Evolutionary conservation across 2,797 vertebrate species (phyloP).

Genomic region (Sardinella longiceps): DNA sequence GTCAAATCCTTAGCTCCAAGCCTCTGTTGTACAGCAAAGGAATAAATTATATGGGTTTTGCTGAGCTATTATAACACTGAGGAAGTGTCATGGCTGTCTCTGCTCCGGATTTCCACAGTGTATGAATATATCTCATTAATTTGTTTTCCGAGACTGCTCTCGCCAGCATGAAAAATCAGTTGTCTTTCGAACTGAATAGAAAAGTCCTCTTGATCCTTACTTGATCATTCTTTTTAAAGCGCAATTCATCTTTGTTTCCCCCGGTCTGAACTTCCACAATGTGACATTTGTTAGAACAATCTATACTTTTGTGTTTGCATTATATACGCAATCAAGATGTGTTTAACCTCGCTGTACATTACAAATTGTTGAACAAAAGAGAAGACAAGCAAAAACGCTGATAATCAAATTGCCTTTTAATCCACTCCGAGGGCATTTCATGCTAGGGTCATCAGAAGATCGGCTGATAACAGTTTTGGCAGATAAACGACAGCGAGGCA

Average conservation of each 20-base stretch:
- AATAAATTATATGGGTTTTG: slow-evolving; percentile 28
- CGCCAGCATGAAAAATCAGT: not conserved
- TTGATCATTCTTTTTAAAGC: not conserved
- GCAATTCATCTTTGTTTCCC: not conserved
- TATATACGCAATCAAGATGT: not conserved
- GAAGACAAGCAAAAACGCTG: not conserved
- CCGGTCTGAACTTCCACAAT: not conserved
- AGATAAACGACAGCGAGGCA: not conserved
- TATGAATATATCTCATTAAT: slow-evolving; percentile 27
- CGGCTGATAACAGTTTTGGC: slow-evolving; percentile 15
- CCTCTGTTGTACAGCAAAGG: slow-evolving; percentile 24
- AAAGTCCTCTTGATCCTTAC: not conserved
- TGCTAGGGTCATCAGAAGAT: slow-evolving; percentile 13
- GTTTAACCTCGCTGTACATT: not conserved
- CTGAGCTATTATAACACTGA: slow-evolving; percentile 24
- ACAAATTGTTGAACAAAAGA: slow-evolving; percentile 1
- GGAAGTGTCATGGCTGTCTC: slow-evolving; percentile 18
- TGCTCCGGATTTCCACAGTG: slow-evolving; percentile 9
- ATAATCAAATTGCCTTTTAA: slow-evolving; percentile 9
- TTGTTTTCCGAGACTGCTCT: not conserved
- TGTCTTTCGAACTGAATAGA: slow-evolving; percentile 1
- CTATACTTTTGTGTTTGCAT: not conserved
- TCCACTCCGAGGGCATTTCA: not conserved
- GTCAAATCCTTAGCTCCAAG: slow-evolving; percentile 14
- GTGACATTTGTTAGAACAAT: slow-evolving; percentile 13